Evolutionary conservation across 2,888 invertebrate species (phyloP), one percentile per base, ranked within the genome.

Genomic region (Dioctria rufipes): DNA sequence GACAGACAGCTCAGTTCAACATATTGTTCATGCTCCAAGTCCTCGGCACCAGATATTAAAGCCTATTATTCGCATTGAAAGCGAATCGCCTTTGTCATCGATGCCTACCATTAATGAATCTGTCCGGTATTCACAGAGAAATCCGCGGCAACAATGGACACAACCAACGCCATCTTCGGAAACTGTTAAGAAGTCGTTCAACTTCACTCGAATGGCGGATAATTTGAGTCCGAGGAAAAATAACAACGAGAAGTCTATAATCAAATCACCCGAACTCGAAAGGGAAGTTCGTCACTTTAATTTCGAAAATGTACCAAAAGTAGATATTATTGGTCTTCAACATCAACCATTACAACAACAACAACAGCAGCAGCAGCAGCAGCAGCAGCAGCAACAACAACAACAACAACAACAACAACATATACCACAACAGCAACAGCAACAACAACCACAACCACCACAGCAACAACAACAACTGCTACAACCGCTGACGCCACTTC

Each of bases 141-240:
- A 71, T 58, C 73, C 82, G 0, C 42, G 81, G 13, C 73, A 65
- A 39, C 73, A 65, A 39, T 81, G 78, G 71, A 42, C 71, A 46
- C 39, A 43, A 3, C 49, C 43, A n/a, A 61, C 5, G n/a, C 9
- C 81, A 25, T 37, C 71, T 60, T 11, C 49, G 5, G 77, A 79
- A 13, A 65, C 80, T 2, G 82, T 84, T 4, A 87, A 87, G 39
- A 89, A 88, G 83, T 84, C 87, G 0, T 89, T 89, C 39, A 89
- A 89, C 80, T 89, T 89, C 77, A 84, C 86, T 42, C 86, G 89
- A 75, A 89, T 89, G 83, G 89, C 89, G 0, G 89, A 89, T 80
- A 89, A 89, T 81, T 83, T 89, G 0, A 87, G 87, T 82, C 87
- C 88, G 0, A 85, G 86, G 1, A 86, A 87, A 80, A 8, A 42